Evolutionary conservation across 2,113 vertebrate genomes (phyloP).

Genomic region (Gymnarchus niloticus): DNA sequence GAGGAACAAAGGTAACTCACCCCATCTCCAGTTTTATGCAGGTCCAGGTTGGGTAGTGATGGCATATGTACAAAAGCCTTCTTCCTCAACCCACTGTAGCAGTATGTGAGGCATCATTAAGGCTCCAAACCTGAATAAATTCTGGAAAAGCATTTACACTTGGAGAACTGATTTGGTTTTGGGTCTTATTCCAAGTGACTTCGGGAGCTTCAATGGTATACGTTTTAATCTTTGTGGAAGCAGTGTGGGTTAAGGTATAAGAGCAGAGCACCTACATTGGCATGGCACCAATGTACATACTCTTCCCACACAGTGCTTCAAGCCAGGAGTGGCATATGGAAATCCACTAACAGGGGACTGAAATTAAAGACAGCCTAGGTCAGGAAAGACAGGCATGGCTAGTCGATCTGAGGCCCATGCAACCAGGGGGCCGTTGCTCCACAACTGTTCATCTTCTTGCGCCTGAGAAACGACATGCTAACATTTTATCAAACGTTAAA

Average conservation of each 20-base stretch:
- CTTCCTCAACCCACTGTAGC: constrained; percentile 97
- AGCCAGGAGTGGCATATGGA: background rate
- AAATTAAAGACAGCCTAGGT: background rate
- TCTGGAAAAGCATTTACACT: background rate
- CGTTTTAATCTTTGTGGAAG: background rate
- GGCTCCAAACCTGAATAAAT: no score
- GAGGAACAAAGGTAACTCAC: constrained; percentile 61
- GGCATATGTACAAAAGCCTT: constrained; percentile 95
- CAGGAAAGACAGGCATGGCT: background rate
- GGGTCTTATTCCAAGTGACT: background rate
- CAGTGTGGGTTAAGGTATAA: background rate
- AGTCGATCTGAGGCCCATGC: background rate
- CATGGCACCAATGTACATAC: background rate
- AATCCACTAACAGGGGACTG: background rate
- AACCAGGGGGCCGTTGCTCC: background rate
- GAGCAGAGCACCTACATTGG: background rate
- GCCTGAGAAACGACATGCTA: background rate
- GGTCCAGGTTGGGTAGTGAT: constrained; percentile 86
- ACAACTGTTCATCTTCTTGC: background rate
- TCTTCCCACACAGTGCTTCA: background rate
- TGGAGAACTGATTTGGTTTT: background rate
- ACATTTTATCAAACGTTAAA: background rate
- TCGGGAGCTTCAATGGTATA: background rate
- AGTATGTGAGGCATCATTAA: constrained; percentile 85
- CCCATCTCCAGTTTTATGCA: constrained; percentile 86